Base-by-base conservation (phyloP, 2,113 vertebrate species). In the Micronisus gabar region DNA sequence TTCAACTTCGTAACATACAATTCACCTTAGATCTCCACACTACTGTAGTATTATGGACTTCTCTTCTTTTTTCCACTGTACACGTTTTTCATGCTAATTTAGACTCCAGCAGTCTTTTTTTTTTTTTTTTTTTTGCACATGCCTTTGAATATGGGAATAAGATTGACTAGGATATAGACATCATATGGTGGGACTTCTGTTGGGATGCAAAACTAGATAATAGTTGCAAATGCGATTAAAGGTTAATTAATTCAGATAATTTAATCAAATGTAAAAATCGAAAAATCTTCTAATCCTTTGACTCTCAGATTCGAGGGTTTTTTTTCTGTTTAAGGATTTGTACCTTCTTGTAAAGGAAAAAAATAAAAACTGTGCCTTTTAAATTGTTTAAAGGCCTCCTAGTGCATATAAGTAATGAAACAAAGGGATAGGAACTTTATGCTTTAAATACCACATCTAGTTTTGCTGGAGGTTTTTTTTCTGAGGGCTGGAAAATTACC, bases 161-260 rank as follows among this genome's bases (percentile, higher is more conserved):
- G 76, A 71, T 94, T 89, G 62, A 91, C 52, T 96, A 45, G 40
- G 43, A 26, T 81, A 80, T 53, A 94, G 81, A 85, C 74, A 45
- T 96, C 93, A 94, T 94, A 96, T 91, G 92, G 91, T 82, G n/a
- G 66, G 48, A 76, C 95, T 97, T 96, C 86, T 96, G 84, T 80
- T 90, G 53, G 81, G 74, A 79, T 85, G 66, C 45, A 88, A 58
- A 93, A 72, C 58, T 65, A 82, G 47, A 79, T 94, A 94, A 85
- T 87, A 72, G 62, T 61, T 81, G 81, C 84, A 94, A 95, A 75
- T 89, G 23, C 43, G 68, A 78, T 93, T 96, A 93, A 96, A 96
- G 73, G 81, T 91, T 96, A 96, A 95, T 95, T 92, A 89, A 97
- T 96, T 95, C 81, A 75, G 52, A 79, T 95, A 66, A 88, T 75